phyloP scores from a whole-genome alignment of 2,797 vertebrate species.

The Pangasius mekongensis region DNA sequence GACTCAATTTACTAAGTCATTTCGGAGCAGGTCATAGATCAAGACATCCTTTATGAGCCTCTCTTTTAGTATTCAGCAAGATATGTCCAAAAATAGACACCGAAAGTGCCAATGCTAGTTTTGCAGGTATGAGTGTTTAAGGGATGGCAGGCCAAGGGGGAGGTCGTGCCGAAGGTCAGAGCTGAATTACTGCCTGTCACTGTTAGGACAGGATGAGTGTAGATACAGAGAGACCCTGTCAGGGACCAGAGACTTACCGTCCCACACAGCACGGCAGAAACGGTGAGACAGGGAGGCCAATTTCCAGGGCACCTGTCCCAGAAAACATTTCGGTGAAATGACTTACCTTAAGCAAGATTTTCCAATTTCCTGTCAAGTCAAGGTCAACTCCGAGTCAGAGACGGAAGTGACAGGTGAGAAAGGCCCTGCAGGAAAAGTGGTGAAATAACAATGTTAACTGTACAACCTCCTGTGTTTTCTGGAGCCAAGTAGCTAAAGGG shows the following conservation, averaged over 20 bases:
- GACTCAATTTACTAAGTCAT: slow-evolving; percentile 52
- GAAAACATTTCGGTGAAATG: slow-evolving; percentile 23
- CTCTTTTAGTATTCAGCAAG: slow-evolving; percentile 46
- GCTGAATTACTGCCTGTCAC: slow-evolving; percentile 77
- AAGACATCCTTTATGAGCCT: slow-evolving; percentile 42
- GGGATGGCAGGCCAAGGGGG: slow-evolving; percentile 65
- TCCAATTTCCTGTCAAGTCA: slow-evolving; percentile 38
- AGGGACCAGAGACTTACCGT: slow-evolving; percentile 66
- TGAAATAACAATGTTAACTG: slow-evolving; percentile 21
- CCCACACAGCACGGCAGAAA: slow-evolving; percentile 40
- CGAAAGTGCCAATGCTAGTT: slow-evolving; percentile 47
- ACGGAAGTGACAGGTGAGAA: slow-evolving; percentile 42
- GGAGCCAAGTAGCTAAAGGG: not conserved
- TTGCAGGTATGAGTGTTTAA: slow-evolving; percentile 39
- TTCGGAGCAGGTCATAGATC: slow-evolving; percentile 43
- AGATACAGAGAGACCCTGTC: slow-evolving; percentile 69
- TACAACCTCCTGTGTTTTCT: slow-evolving; percentile 18
- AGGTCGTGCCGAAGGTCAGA: slow-evolving; percentile 77
- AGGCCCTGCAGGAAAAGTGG: not conserved
- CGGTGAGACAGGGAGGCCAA: slow-evolving; percentile 18
- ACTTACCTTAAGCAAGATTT: slow-evolving; percentile 29
- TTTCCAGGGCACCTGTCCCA: slow-evolving; percentile 21
- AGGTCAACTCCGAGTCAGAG: slow-evolving; percentile 33
- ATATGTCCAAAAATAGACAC: slow-evolving; percentile 50
- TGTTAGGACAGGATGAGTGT: slow-evolving; percentile 65